These are phyloP conservation scores for Hydractinia echinata DNA, from an alignment of 30 jellyfish, hydroid and myxozoan genomes.

Conservation along the genomic window DNA sequence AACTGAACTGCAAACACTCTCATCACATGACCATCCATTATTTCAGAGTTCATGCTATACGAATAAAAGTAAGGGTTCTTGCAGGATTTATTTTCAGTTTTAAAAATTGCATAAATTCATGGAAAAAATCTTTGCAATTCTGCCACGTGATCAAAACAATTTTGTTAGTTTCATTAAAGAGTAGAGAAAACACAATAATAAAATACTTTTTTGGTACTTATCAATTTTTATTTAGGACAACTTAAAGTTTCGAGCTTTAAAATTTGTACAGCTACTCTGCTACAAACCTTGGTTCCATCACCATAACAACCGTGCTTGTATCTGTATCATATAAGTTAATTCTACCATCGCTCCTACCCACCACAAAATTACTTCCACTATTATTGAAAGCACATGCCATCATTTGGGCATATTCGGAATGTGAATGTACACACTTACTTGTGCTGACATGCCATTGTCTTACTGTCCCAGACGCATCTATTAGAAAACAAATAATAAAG, in stretches of 20 bases:
- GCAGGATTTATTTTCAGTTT: background rate
- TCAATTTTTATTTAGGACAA: background rate
- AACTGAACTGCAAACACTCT: conserved; percentile 76
- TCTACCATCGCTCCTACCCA: conserved; percentile 83
- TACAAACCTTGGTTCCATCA: conserved; percentile 73
- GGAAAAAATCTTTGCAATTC: background rate
- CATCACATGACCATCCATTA: conserved; percentile 97
- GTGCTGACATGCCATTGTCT: conserved; percentile 93
- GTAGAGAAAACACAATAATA: background rate
- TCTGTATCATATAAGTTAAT: conserved; percentile 58
- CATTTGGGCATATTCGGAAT: conserved; percentile 50
- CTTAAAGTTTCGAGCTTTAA: too few relatives aligned
- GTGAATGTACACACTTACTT: conserved; percentile 56
- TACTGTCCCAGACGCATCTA: conserved; percentile 95
- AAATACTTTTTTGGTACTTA: background rate
- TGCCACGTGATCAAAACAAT: background rate
- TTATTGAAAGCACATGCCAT: conserved; percentile 58
- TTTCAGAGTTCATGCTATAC: conserved; percentile 65
- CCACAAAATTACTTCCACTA: conserved; percentile 38
- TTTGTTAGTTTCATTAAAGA: background rate
- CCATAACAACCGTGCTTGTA: conserved; percentile 33
- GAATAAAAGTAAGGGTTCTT: background rate
- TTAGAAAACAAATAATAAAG: background rate
- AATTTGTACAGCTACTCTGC: background rate
- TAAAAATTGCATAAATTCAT: background rate